A percentile compares a stretch with the other conserved stretches of the same genome.
Conservation (phyloP, 2,888 invertebrate genomes). For the Chrysolina haemoptera region DNA sequence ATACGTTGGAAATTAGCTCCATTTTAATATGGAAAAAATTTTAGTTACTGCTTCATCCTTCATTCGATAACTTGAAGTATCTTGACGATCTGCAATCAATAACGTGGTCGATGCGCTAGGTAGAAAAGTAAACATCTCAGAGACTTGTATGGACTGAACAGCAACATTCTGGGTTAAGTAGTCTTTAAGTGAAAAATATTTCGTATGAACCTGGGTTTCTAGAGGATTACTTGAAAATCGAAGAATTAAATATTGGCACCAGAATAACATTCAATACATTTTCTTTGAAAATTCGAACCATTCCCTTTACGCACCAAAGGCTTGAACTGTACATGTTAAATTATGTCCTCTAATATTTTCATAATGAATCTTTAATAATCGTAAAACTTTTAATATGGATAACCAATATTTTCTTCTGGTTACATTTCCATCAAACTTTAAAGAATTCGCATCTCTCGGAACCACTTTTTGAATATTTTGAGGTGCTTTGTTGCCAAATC, state of each 20-base stretch:
- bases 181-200: neutral
- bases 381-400: neutral
- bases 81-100: neutral
- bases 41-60: neutral
- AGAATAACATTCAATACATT: neutral
- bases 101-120: neutral
- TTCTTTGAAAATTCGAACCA: neutral
- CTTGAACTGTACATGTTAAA: neutral
- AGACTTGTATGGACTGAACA: neutral
- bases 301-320: neutral
- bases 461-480: slow-evolving; percentile 39
- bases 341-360: neutral
- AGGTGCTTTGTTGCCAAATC: slow-evolving; percentile 22
- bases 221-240: neutral
- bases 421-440: neutral
- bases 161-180: neutral
- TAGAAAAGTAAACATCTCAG: neutral
- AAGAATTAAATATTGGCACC: neutral
- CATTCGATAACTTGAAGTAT: neutral
- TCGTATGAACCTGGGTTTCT: neutral
- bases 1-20: neutral
- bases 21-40: neutral
- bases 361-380: slow-evolving; percentile 8
- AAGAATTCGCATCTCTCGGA: neutral
- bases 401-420: neutral